Evolutionary conservation across 2,888 invertebrate genomes (phyloP), one percentile per base, ranked within the genome.

Genomic region (Drosophila lutescens): DNA sequence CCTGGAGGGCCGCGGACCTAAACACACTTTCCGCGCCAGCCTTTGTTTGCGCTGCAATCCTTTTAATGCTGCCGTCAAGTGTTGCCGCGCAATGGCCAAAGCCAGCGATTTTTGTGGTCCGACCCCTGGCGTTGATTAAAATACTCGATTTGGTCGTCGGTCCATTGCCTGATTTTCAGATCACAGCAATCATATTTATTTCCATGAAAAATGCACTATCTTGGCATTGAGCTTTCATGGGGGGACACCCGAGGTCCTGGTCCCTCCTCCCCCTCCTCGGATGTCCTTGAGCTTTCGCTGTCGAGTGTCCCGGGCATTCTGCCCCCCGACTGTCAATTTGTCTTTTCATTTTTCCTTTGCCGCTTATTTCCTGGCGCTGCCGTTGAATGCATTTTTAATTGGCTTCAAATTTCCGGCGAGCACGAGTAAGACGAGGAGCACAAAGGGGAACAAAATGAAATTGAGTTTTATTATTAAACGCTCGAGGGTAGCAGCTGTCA

Each of bases 321-420:
- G 49, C 41, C n/a, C n/a, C n/a, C n/a, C 61, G 61, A 43, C 81
- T 80, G 81, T 81, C 79, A 84, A 80, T 78, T 79, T 83, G 57
- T 81, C 50, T 66, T 68, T 69, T 55, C 57, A 54, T 66, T 76
- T 71, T 50, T 59, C 49, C 20, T 34, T 44, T 68, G 36, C 61
- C 71, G 69, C 67, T 76, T 77, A 69, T 81, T 74, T 75, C 68
- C 74, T 67, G 81, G 74, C 77, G 63, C 77, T 73, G 77, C 58
- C 80, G 72, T 72, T 72, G 71, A 78, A 77, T 80, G 76, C 78
- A 82, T 69, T 82, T 78, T 82, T 87, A 85, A 85, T 85, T 85
- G 84, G 84, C 72, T 76, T 85, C 79, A 55, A 79, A 79, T 82
- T 80, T 85, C 82, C 78, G 65, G 69, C 54, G 20, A 62, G 62